A percentile compares a stretch with the other conserved stretches of the same genome.
Evolutionary conservation across 2,888 invertebrate genomes (phyloP).

Genomic region (Acanthococcus lagerstroemiae): DNA sequence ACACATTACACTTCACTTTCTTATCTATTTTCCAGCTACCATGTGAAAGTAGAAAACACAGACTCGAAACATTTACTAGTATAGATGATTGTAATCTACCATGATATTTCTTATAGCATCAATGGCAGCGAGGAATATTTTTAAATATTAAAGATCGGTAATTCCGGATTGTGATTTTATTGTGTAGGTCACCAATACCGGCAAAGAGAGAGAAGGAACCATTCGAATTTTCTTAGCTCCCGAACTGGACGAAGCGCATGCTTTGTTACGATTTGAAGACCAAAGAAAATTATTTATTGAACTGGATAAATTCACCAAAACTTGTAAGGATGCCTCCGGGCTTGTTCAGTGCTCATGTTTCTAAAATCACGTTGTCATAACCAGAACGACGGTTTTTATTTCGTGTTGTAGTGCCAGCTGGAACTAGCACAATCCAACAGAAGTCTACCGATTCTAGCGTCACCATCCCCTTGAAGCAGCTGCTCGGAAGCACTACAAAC

Average conservation of each 20-base stretch:
- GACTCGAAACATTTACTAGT: too few species aligned
- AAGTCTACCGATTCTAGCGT: constrained; percentile 62
- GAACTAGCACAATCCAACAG: constrained; percentile 56
- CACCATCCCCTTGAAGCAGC: constrained; percentile 71
- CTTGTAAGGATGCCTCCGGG: too few species aligned
- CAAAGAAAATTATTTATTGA: constrained; percentile 58
- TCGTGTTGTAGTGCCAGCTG: constrained; percentile 52
- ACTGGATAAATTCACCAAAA: constrained; percentile 59
- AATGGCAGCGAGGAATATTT: too few species aligned
- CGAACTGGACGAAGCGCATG: constrained; percentile 52
- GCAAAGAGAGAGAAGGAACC: constrained; percentile 49
- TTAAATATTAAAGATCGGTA: too few species aligned
- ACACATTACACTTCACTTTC: too few species aligned
- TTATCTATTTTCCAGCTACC: too few species aligned
- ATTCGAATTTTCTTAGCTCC: constrained; percentile 62
- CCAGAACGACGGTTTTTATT: too few species aligned
- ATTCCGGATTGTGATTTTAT: too few species aligned
- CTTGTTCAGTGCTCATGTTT: background rate
- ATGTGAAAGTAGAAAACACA: too few species aligned
- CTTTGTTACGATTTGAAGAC: constrained; percentile 50
- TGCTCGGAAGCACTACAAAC: constrained; percentile 61
- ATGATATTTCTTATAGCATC: too few species aligned
- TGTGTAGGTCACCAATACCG: constrained; percentile 39
- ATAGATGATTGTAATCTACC: too few species aligned
- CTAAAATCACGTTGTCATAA: background rate